phyloP scores from a whole-genome alignment of 2,888 invertebrate species.

The Cryptosula pallasiana region DNA sequence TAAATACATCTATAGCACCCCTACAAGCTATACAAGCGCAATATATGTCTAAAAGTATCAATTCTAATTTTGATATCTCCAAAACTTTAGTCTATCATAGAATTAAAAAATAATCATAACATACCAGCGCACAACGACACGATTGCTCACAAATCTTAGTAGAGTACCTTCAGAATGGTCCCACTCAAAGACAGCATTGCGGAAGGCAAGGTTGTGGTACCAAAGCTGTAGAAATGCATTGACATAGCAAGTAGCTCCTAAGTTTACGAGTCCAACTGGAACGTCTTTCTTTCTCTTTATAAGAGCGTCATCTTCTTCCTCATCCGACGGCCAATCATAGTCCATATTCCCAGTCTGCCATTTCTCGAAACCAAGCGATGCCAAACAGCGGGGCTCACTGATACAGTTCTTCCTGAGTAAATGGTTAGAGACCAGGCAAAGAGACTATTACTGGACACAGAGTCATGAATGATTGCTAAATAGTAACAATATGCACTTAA shows the following conservation, averaged over 20 bases:
- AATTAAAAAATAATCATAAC: no score
- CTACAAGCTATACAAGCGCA: no score
- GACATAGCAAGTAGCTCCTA: constrained; percentile 65
- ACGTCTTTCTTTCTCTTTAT: constrained; percentile 43
- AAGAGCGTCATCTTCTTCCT: constrained; percentile 43
- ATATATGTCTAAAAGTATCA: no score
- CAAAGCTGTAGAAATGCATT: constrained; percentile 63
- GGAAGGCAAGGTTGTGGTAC: constrained; percentile 60
- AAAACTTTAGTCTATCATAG: no score
- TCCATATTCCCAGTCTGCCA: constrained; percentile 58
- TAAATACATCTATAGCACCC: no score
- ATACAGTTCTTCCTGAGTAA: constrained; percentile 59
- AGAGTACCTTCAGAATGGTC: neutral
- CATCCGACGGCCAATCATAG: constrained; percentile 48
- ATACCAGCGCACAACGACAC: no score
- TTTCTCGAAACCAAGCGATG: constrained; percentile 59
- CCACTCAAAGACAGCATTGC: constrained; percentile 61
- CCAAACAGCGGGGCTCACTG: constrained; percentile 61
- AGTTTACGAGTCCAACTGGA: constrained; percentile 60
- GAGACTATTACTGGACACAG: no score
- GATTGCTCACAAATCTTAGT: no score
- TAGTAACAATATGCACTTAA: no score
- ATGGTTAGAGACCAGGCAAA: constrained; percentile 3
- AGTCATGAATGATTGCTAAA: no score
- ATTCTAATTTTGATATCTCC: no score